phyloP scores from a whole-genome alignment of 1,140 invertebrate species.

The Odontomachus brunneus region DNA sequence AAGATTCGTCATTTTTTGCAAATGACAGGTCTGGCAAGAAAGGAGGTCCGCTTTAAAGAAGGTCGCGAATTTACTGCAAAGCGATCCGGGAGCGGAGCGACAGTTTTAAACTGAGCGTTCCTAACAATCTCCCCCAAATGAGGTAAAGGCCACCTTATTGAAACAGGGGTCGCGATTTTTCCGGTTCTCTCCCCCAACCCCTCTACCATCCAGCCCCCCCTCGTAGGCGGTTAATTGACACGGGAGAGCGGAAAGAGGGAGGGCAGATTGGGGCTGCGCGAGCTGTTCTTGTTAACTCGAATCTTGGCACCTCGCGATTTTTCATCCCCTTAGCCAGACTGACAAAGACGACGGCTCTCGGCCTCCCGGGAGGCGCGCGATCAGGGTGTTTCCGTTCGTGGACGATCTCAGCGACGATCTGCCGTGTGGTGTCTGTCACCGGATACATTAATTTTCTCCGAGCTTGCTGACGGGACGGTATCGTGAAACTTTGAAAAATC shows the following conservation, averaged over 20 bases:
- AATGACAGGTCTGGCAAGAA: slow-evolving; percentile 20
- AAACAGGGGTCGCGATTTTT: slow-evolving; percentile 86
- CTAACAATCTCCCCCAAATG: slow-evolving; percentile 85
- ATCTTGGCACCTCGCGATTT: slow-evolving; percentile 82
- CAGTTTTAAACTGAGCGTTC: slow-evolving; percentile 84
- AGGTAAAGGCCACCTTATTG: slow-evolving; percentile 86
- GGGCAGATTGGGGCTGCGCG: slow-evolving; percentile 74
- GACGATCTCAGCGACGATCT: slow-evolving; percentile 80
- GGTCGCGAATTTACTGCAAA: slow-evolving; percentile 82
- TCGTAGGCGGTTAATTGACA: slow-evolving; percentile 85
- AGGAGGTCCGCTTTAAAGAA: slow-evolving; percentile 65
- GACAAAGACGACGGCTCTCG: slow-evolving; percentile 72
- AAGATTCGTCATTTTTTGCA: neutral
- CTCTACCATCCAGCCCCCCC: slow-evolving; percentile 49
- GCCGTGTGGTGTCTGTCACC: slow-evolving; percentile 61
- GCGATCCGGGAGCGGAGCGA: slow-evolving; percentile 79
- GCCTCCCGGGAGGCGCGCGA: slow-evolving; percentile 71
- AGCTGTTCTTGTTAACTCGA: slow-evolving; percentile 85
- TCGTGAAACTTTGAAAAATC: slow-evolving; percentile 1
- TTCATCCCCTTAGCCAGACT: slow-evolving; percentile 82
- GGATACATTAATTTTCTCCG: slow-evolving; percentile 65
- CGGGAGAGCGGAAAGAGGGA: slow-evolving; percentile 77
- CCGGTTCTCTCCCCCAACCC: slow-evolving; percentile 71
- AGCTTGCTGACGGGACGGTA: neutral
- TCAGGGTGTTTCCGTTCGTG: slow-evolving; percentile 79